Evolutionary conservation across 2,888 invertebrate species (phyloP).

Genomic region (Pemphredon lugubris): DNA sequence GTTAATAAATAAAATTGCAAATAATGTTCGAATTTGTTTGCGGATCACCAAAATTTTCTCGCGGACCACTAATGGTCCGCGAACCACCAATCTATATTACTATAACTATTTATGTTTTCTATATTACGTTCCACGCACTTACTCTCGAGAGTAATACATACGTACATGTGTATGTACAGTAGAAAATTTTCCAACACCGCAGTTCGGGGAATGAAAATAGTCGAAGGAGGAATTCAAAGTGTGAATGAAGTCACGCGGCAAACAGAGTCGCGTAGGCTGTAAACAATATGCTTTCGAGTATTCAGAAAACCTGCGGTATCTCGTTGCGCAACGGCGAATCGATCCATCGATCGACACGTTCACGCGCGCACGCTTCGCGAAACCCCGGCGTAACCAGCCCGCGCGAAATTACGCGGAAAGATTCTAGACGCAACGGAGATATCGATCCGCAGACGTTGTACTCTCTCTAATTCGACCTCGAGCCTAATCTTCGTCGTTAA

Average conservation of each 20-base stretch:
- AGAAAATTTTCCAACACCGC: slow-evolving; percentile 13
- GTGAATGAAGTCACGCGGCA: slow-evolving; percentile 56
- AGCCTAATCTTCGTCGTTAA: slow-evolving; percentile 76
- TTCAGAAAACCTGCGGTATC: slow-evolving; percentile 56
- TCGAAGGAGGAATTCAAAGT: slow-evolving; percentile 29
- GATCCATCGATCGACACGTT: slow-evolving; percentile 21
- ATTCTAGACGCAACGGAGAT: too few species aligned
- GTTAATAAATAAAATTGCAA: too few species aligned
- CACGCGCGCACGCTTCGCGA: too few species aligned
- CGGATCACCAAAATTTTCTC: too few species aligned
- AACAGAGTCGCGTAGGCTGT: slow-evolving; percentile 48
- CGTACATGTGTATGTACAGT: not conserved
- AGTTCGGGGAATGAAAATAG: slow-evolving; percentile 54
- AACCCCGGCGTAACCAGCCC: too few species aligned
- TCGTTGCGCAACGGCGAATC: slow-evolving; percentile 43
- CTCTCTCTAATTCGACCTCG: slow-evolving; percentile 77
- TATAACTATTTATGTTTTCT: not conserved
- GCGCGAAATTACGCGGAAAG: too few species aligned
- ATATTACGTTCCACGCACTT: not conserved
- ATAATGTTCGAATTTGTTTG: too few species aligned
- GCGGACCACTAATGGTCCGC: too few species aligned
- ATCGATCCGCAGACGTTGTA: too few species aligned
- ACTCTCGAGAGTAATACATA: too few species aligned
- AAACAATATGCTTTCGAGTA: slow-evolving; percentile 50
- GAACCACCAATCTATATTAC: too few species aligned